Evolutionary conservation across 2,797 vertebrate genomes (phyloP).

Genomic region (Sebastes elongatus): DNA sequence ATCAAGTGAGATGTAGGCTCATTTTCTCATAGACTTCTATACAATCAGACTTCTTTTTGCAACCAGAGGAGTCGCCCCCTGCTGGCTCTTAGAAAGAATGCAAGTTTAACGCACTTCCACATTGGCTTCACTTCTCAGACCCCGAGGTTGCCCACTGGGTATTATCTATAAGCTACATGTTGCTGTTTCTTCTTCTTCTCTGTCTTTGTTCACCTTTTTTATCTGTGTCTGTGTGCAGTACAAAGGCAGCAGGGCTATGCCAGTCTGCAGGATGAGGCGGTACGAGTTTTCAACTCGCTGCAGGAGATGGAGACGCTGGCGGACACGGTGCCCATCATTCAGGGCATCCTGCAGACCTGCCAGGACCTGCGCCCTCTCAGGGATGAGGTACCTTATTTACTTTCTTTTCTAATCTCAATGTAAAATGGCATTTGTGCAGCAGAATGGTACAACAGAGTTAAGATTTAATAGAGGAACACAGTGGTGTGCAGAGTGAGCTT

Average conservation of each 20-base stretch:
- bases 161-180: too few species aligned
- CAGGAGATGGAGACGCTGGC: constrained; percentile 94
- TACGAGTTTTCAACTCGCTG: constrained; percentile 94
- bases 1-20: too few species aligned
- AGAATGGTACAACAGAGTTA: not conserved
- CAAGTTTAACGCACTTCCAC: accelerated
- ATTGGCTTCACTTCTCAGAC: too few species aligned
- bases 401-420: not conserved
- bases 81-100: too few species aligned
- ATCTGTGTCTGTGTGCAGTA: constrained; percentile 68
- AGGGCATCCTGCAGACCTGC: constrained; percentile 95
- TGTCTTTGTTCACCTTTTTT: not conserved
- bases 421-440: not conserved
- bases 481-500: not conserved
- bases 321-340: constrained; percentile 93
- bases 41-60: too few species aligned
- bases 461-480: not conserved
- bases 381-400: constrained; percentile 81
- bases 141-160: too few species aligned
- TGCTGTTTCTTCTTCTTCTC: not conserved
- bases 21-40: too few species aligned
- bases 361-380: constrained; percentile 92
- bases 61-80: too few species aligned
- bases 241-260: constrained; percentile 92
- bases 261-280: constrained; percentile 93